Percentiles rank a stretch among this genome's conserved stretches.
Conservation (phyloP, 1,140 invertebrate species). For the Philaenus spumarius region DNA sequence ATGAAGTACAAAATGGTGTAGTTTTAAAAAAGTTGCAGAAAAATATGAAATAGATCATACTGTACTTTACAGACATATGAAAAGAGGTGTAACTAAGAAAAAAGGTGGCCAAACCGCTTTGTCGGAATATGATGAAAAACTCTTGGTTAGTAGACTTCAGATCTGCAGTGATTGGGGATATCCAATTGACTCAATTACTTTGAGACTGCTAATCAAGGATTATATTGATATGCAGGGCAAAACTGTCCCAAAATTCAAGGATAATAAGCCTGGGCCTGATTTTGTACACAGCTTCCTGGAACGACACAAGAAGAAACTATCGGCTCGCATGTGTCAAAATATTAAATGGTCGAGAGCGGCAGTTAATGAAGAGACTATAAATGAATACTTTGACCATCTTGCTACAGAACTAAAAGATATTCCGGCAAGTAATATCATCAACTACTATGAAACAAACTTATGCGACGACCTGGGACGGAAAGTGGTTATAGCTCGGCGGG, state of each 20-base stretch:
- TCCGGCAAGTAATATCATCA: constrained; percentile 32
- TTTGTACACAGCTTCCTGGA: constrained; percentile 26
- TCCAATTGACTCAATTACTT: constrained; percentile 1
- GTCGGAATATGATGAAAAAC: neutral
- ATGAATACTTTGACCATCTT: constrained; percentile 6
- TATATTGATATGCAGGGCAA: constrained; percentile 1
- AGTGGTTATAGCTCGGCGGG: constrained; percentile 22
- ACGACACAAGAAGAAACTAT: constrained; percentile 31
- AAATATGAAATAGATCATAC: neutral
- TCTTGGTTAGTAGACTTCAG: neutral
- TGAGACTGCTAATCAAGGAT: constrained; percentile 3
- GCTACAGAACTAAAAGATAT: constrained; percentile 3
- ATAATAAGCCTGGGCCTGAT: constrained; percentile 2
- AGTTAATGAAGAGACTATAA: neutral
- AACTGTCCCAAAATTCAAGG: neutral
- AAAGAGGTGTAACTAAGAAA: neutral
- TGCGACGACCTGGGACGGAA: constrained; percentile 35
- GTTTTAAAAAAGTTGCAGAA: neutral
- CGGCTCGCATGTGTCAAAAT: constrained; percentile 32
- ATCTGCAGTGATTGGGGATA: constrained; percentile 5
- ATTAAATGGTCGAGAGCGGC: constrained; percentile 33
- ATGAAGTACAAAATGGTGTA: neutral
- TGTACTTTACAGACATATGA: constrained; percentile 5
- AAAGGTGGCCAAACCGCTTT: constrained; percentile 3
- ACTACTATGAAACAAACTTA: constrained; percentile 43